Evolutionary conservation across 2,113 vertebrate genomes (phyloP), one percentile per base, ranked within the genome.

Genomic region (Vicugna pacos): DNA sequence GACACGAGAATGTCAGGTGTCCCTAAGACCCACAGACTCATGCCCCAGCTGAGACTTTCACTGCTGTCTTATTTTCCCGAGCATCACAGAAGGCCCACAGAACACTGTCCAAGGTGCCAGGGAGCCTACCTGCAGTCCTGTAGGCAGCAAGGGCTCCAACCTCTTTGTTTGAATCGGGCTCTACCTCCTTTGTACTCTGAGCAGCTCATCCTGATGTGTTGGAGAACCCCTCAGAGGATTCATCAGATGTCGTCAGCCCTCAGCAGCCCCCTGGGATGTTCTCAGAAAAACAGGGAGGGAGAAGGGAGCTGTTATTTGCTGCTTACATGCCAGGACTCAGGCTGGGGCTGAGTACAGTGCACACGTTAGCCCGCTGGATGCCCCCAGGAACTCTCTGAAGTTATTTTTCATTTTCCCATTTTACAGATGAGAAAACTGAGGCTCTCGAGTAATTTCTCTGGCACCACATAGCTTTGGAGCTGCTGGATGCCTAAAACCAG

Each of bases 371-470:
- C 14, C 50, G 79, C 0, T 6, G n/a, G 4, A 46, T 54, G 20
- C 4, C 38, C 28, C 38, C 19, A 38, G 62, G 46, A 89, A 50
- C 48, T 82, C 38, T 38, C 9, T 19, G 15, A 19, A 48, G 11
- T 16, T 8, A 4, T 82, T 30, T 69, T 38, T 46, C 1, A 48
- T 17, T 5, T 89, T 70, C 52, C 88, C 75, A 62, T 38, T 80
- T 76, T 77, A 84, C 60, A 96, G 76, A n/a, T 22, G 84, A 62
- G 73, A 83, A 93, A 58, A 58, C 24, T 15, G 76, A 80, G 73
- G 20, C 69, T 24, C 30, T 35, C 20, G 13, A 60, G 35, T 6
- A 13, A 46, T 72, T 80, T 54, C 38, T 17, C 13, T 52, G 73
- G 46, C 20, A 24, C 70, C 75, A 62, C 5, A 35, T 52, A 89